Base-by-base conservation (phyloP, 2,113 vertebrate species). In the Sclerurus mexicanus region DNA sequence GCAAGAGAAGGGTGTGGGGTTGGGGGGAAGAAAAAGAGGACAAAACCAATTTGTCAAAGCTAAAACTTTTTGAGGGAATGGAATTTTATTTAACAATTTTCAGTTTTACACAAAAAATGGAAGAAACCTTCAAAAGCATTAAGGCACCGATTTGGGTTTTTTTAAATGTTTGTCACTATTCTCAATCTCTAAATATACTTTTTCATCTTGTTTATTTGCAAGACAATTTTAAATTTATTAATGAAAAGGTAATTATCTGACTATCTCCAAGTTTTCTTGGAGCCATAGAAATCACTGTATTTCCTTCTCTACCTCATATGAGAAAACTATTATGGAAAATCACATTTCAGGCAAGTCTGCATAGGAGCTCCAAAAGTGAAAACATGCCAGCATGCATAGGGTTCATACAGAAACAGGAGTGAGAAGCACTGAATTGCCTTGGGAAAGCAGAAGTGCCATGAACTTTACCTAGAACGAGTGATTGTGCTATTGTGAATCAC, bases 361-460 rank as follows among this genome's bases (percentile, higher is more conserved):
- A 31, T 28, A 23, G 37, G 60, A 89, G 16, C 68, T 86, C 53
- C 72, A 77, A 17, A 1, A 74, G 30, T 6, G 30, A 87, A 56
- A 59, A 59, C 59, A 83, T 10, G 46, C 30, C 64, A 77, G 67
- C 47, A 50, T 0, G 2, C 49, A 33, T 0, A 40, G 59, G 77
- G 25, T 28, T 64, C 60, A 75, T 4, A 76, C 12, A 89, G 68
- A 84, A 92, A 78, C 64, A 89, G 73, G 85, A 90, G 47, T 52
- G 47, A 84, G 79, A 68, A 90, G 52, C 40, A 52, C 17, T 73
- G 19, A 66, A 79, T 11, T 87, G 82, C 53, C 42, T 73, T 7
- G 68, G 73, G 60, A 96, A 95, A 95, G 88, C 90, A 96, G 92
- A 96, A 96, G 77, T 81, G 40, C 35, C 11, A 23, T 2, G 5